Base-by-base conservation (phyloP, 30 jellyfish, hydroid and myxozoan genomes). In the Turritopsis rubra region DNA sequence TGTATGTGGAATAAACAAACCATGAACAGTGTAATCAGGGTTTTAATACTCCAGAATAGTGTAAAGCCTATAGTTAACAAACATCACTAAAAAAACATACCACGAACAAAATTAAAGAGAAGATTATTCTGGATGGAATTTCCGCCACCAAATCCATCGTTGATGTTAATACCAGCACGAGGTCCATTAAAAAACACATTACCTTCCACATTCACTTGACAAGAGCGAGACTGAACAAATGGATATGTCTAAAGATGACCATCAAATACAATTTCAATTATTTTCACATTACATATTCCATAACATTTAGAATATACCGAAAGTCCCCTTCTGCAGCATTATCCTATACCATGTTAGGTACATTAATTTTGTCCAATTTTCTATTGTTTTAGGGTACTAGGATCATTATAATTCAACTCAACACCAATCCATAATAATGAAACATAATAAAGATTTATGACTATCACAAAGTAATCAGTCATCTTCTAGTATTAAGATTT, bases 111-210 rank as follows among this genome's bases (percentile, higher is more conserved):
- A 66, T 92, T 92, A 85, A 92, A 92, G 27, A 92, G 89, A 25
- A 92, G 87, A 52, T 87, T 92, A 21, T 71, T 87, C 29, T 93
- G 77, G 28, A 92, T 79, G 23, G 60, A 53, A 85, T 92, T 92
- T 65, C 96, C 98, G 26, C 98, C 98, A n/a, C 98, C 98, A 85
- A 92, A 92, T 8, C 98, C 98, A 82, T 92, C 98, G 68, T 92
- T 92, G 54, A 92, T 77, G 88, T 92, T 92, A 53, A 92, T 84
- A 13, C 96, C 96, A 9, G 95, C 98, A 7, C 98, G 88, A 8
- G 98, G 98, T n/a, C 98, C 98, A 73, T 88, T 92, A 87, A 92
- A 92, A 80, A 92, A 92, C 19, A 92, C 98, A 79, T 92, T 92
- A 21, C 96, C 95, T 71, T 92, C 96, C 65, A 92, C n/a, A 41